Percentiles rank a stretch among this genome's conserved stretches.
Conservation (phyloP, 2,888 invertebrate genomes). For the Sphecodes monilicornis region DNA sequence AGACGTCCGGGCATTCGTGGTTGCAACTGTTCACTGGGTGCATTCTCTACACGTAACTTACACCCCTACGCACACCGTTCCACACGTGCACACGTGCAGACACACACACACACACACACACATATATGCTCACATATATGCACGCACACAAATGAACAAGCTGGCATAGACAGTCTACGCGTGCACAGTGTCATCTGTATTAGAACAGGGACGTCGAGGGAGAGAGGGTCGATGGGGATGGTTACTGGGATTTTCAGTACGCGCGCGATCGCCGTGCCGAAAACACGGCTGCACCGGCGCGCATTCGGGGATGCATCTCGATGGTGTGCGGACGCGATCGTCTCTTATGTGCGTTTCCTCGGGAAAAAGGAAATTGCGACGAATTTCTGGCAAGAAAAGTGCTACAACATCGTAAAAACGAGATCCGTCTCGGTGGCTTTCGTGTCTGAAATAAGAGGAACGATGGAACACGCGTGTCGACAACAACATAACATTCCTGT, state of each 20-base stretch:
- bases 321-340: conserved; percentile 16
- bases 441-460: neutral
- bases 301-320: neutral
- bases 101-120: too few relatives aligned
- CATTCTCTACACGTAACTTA: conserved; percentile 32
- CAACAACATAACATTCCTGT: neutral
- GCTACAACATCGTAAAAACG: neutral
- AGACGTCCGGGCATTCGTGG: conserved; percentile 1
- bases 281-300: conserved; percentile 66
- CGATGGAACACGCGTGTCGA: neutral
- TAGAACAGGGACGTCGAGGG: conserved; percentile 59
- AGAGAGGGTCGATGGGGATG: conserved; percentile 72
- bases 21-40: conserved; percentile 25
- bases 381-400: neutral
- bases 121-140: too few relatives aligned
- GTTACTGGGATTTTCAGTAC: conserved; percentile 80
- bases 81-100: neutral
- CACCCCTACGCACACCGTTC: neutral
- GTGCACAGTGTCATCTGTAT: conserved; percentile 44
- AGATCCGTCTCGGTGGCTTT: neutral
- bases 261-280: conserved; percentile 80
- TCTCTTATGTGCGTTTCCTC: neutral
- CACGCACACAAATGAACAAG: neutral
- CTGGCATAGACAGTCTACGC: neutral
- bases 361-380: neutral